phyloP scores from a whole-genome alignment of 37 sponge, comb jelly and placozoan species.

The Halichondria panicea region DNA sequence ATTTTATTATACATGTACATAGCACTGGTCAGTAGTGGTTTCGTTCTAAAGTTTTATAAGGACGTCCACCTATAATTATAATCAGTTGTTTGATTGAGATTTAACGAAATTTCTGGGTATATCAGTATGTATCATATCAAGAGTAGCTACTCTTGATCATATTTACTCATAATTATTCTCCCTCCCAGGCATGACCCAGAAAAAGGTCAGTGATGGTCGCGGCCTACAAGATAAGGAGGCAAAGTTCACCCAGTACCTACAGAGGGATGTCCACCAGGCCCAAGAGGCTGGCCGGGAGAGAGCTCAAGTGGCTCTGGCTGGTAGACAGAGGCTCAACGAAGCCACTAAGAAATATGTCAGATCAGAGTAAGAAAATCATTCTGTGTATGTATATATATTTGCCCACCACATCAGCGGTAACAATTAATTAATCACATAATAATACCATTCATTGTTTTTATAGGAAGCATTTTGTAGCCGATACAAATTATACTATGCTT shows the following conservation, averaged over 20 bases:
- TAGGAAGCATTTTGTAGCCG: too few species aligned
- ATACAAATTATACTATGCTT: too few species aligned
- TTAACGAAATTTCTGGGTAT: too few species aligned
- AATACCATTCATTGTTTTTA: neutral
- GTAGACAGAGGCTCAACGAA: slow-evolving; percentile 52
- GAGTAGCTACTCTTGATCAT: neutral
- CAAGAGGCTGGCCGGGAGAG: slow-evolving; percentile 36
- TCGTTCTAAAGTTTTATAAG: too few species aligned
- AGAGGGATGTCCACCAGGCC: slow-evolving; percentile 59
- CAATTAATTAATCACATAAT: neutral
- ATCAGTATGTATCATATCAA: neutral
- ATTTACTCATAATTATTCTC: neutral
- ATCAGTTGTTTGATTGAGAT: neutral
- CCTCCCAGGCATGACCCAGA: slow-evolving; percentile 37
- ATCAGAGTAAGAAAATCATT: slow-evolving; percentile 40
- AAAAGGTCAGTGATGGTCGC: slow-evolving; percentile 27
- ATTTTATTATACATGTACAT: neutral
- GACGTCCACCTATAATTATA: neutral
- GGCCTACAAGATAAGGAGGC: slow-evolving; percentile 36
- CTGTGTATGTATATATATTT: neutral
- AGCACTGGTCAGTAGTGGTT: too few species aligned
- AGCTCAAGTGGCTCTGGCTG: slow-evolving; percentile 4
- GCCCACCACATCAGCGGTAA: neutral
- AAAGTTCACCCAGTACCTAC: slow-evolving; percentile 11
- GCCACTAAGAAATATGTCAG: slow-evolving; percentile 51